A percentile compares a stretch with the other conserved stretches of the same genome.
Evolutionary conservation across 2,888 invertebrate genomes (phyloP).

Genomic region (Dione vanillae): DNA sequence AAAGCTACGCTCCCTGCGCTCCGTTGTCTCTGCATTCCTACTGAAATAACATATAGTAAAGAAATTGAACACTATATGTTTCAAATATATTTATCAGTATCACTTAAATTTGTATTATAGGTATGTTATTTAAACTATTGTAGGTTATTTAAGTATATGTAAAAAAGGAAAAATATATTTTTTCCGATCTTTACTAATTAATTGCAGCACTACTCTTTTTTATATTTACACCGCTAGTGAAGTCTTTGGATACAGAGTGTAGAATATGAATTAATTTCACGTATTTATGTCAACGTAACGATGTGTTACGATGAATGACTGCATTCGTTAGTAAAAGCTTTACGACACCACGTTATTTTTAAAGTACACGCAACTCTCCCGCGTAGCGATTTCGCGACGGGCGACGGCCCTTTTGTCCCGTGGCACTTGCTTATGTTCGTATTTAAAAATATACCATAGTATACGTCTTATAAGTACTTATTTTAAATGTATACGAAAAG

Average conservation of each 20-base stretch:
- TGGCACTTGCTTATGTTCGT: constrained; percentile 20
- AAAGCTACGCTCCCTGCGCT: too few species aligned
- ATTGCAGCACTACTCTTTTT: too few species aligned
- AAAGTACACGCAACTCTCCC: constrained; percentile 63
- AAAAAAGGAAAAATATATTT: not conserved
- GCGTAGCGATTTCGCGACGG: constrained; percentile 68
- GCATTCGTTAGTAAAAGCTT: constrained; percentile 43
- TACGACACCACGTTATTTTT: constrained; percentile 64
- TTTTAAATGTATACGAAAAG: not conserved
- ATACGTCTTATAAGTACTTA: not conserved
- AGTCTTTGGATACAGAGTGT: not conserved
- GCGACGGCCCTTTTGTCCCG: constrained; percentile 33
- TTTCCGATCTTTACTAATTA: not conserved
- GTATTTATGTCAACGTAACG: constrained; percentile 29
- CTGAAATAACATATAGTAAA: too few species aligned
- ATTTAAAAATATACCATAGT: constrained; percentile 25
- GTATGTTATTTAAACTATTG: too few species aligned
- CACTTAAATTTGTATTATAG: too few species aligned
- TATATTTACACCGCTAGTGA: not conserved
- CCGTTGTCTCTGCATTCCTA: too few species aligned
- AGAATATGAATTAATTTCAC: constrained; percentile 4
- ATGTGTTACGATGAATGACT: constrained; percentile 57
- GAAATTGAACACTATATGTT: too few species aligned
- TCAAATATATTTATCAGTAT: too few species aligned
- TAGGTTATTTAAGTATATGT: too few species aligned